Evolutionary conservation across 37 sponge, comb jelly and placozoan species (phyloP), one percentile per base, ranked within the genome.

Genomic region (Geodia barretti): DNA sequence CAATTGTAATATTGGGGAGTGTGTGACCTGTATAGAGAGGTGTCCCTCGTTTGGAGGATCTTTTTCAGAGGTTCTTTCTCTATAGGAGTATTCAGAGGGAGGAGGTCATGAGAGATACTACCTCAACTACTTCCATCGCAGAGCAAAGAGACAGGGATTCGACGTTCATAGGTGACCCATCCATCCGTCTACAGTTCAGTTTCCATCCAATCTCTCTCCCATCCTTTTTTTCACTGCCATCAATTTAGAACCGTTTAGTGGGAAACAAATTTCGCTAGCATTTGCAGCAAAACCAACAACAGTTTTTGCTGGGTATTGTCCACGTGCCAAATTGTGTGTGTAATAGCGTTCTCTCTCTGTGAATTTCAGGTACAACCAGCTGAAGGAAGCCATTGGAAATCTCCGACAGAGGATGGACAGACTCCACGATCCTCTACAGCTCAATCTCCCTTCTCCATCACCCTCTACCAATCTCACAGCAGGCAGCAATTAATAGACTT

Each of bases 391-490:
- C 9, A 29, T 85, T 30, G 63, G 70, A 1, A 59, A 73, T 19
- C 73, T 88, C 1, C 79, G 86, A 54, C 68, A 62, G 30, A 76
- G 89, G 59, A 41, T 93, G 68, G 29, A 60, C 43, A 70, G 86
- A 26, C 89, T 94, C 1, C 91, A 94, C 76, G 95, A 94, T 61
- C 91, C 95, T 26, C 92, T 94, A 54, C 92, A 94, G 36, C 86
- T 94, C 66, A 94, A 94, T 60, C 86, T 94, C 26, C 90, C 95
- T 29, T 17, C 54, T 47, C 54, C 54, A 47, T 14, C 54, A 47
- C 11, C 11, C 54, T 14, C 54, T 14, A 47, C 54, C 54, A n/a
- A n/a, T n/a, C n/a, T n/a, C n/a, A n/a, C n/a, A n/a, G n/a, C n/a
- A n/a, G n/a, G n/a, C n/a, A n/a, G n/a, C n/a, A n/a, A n/a, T n/a